Evolutionary conservation across 2,113 vertebrate genomes (phyloP), one percentile per base, ranked within the genome.

Genomic region (Ptilonorhynchus violaceus): DNA sequence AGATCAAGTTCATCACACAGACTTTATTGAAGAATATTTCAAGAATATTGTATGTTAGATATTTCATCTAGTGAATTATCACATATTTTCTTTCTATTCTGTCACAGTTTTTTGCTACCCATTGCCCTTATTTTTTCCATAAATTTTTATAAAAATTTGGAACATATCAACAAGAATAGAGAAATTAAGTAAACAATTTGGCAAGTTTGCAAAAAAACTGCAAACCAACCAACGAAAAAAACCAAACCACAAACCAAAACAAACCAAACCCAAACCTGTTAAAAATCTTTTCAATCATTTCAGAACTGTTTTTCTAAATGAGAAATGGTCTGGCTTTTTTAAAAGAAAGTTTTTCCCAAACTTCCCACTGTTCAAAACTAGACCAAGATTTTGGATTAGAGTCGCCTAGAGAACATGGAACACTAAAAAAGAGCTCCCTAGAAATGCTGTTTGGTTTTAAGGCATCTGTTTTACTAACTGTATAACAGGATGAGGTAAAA

Each of bases 401-500:
- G 31, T 21, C 42, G 59, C 16, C 41, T 49, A 42, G 37, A 47
- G 11, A 44, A 88, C 10, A 60, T 37, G 12, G 58, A 83, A 42
- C 8, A 59, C 44, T 83, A 84, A 89, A 88, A 70, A 91, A 33
- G 18, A 77, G 15, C 15, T 66, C 92, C 46, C 52, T 93, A 64
- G 44, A 86, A 92, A 35, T 67, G 27, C 11, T 74, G 23, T 28
- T 85, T 92, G 22, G 28, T 73, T 58, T 58, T 55, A 91, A 95
- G 47, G n/a, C 42, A 95, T 89, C 58, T 92, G 59, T 91, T 96
- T 88, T 85, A 92, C 60, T 89, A 96, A 94, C 47, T 90, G n/a
- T 42, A 39, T 64, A 94, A 89, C 28, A 92, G 35, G 59, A 92
- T 91, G 63, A 92, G 19, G 37, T 66, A 96, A 85, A 95, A 94